These are phyloP conservation scores for Drosophila kanekoi DNA, from an alignment of 2,888 invertebrate genomes.

Conservation along the genomic window DNA sequence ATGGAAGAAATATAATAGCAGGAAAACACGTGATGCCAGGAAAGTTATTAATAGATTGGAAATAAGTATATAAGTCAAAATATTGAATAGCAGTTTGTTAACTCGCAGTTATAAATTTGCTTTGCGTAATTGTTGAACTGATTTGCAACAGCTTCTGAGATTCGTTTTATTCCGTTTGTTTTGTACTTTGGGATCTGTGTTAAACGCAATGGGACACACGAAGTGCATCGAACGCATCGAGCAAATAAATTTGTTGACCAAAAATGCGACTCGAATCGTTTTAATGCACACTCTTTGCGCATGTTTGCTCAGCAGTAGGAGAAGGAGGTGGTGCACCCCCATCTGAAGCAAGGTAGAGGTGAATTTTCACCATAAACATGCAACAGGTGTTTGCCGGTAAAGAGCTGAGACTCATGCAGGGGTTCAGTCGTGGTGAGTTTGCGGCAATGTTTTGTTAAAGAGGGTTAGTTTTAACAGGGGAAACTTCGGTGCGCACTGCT, in stretches of 20 bases:
- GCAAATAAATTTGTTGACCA: constrained; percentile 60
- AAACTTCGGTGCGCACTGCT: constrained; percentile 11
- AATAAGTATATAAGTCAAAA: background rate
- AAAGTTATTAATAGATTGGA: background rate
- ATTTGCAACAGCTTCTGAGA: constrained; percentile 6
- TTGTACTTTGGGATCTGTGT: background rate
- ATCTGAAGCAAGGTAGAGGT: background rate
- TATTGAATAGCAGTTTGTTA: background rate
- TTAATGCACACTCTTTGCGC: constrained; percentile 39
- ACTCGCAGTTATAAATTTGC: background rate
- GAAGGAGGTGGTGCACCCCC: background rate
- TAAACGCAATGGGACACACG: constrained; percentile 39
- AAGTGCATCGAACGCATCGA: constrained; percentile 58
- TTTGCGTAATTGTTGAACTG: constrained; percentile 10
- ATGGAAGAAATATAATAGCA: too few species aligned
- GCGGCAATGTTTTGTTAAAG: too few species aligned
- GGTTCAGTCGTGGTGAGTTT: background rate
- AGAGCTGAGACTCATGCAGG: background rate
- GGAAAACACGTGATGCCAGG: too few species aligned
- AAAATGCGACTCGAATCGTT: constrained; percentile 39
- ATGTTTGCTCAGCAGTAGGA: constrained; percentile 21
- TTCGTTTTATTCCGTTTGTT: constrained; percentile 1
- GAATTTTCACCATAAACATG: constrained; percentile 18
- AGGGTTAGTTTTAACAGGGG: background rate
- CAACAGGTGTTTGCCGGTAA: constrained; percentile 69